Evolutionary conservation across 2,797 vertebrate genomes (phyloP).

Genomic region (Rhodeus uyekii): DNA sequence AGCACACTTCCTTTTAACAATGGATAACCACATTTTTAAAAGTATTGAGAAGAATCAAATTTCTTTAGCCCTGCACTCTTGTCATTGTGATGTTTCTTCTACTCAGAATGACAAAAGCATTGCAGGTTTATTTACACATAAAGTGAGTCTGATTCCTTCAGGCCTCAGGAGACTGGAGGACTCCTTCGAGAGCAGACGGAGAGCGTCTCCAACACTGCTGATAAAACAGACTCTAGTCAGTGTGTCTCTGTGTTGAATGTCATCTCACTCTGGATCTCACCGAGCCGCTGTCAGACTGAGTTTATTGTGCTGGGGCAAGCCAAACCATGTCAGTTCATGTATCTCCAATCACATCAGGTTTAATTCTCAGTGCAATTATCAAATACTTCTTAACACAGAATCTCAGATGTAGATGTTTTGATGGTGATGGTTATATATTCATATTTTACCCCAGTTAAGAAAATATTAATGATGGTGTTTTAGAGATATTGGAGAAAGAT

Average conservation of each 20-base stretch:
- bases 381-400: too few species aligned
- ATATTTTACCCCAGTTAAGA: not conserved
- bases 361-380: not conserved
- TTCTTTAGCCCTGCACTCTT: not conserved
- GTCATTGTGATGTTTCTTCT: not conserved
- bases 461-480: not conserved
- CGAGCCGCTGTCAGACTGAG: not conserved
- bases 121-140: not conserved
- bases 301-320: not conserved
- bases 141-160: not conserved
- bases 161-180: not conserved
- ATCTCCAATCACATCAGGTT: not conserved
- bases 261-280: slow-evolving; percentile 48
- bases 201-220: slow-evolving; percentile 44
- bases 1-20: not conserved
- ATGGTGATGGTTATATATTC: not conserved
- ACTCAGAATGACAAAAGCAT: slow-evolving; percentile 8
- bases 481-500: not conserved
- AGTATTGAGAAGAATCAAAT: not conserved
- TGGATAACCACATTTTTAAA: not conserved
- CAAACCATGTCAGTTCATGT: not conserved
- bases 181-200: slow-evolving; percentile 22
- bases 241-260: slow-evolving; percentile 39
- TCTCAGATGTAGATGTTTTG: not conserved
- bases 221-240: slow-evolving; percentile 45